phyloP scores from a whole-genome alignment of 2,797 vertebrate species.

The Poecilia velifera region DNA sequence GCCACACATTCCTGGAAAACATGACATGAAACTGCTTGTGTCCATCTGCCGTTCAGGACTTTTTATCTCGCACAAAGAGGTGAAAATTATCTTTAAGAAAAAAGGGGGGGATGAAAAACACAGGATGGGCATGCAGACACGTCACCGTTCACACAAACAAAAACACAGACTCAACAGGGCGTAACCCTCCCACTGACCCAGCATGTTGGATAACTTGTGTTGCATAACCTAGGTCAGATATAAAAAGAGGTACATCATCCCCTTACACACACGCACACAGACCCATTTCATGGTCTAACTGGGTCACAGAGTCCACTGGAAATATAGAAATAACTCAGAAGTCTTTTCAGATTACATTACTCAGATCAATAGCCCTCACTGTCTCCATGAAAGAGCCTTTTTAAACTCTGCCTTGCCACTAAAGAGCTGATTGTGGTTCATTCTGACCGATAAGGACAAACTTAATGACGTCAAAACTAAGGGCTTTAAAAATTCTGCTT shows the following conservation, averaged over 20 bases:
- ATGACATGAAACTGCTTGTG: slow-evolving; percentile 58
- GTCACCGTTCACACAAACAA: slow-evolving; percentile 20
- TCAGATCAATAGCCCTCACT: slow-evolving; percentile 68
- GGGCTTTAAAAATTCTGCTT: background rate
- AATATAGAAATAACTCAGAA: slow-evolving; percentile 68
- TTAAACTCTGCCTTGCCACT: slow-evolving; percentile 44
- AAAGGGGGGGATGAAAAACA: slow-evolving; percentile 9
- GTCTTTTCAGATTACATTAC: slow-evolving; percentile 64
- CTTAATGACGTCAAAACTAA: slow-evolving; percentile 7
- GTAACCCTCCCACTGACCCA: slow-evolving; percentile 48
- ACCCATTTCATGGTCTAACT: slow-evolving; percentile 49
- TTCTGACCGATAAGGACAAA: slow-evolving; percentile 51
- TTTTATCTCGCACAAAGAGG: slow-evolving; percentile 35
- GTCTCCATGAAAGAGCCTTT: slow-evolving; percentile 62
- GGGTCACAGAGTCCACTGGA: slow-evolving; percentile 64
- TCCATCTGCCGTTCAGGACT: slow-evolving; percentile 29
- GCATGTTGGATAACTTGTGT: slow-evolving; percentile 73
- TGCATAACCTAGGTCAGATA: slow-evolving; percentile 73
- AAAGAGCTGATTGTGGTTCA: slow-evolving; percentile 55
- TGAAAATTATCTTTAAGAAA: slow-evolving; percentile 27
- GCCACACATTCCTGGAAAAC: slow-evolving; percentile 52
- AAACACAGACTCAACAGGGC: slow-evolving; percentile 31
- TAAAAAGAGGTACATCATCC: slow-evolving; percentile 66
- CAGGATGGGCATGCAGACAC: background rate
- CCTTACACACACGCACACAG: slow-evolving; percentile 38